Conservation (phyloP, 2,888 invertebrate species). For the Marasmarcha lunaedactyla region DNA sequence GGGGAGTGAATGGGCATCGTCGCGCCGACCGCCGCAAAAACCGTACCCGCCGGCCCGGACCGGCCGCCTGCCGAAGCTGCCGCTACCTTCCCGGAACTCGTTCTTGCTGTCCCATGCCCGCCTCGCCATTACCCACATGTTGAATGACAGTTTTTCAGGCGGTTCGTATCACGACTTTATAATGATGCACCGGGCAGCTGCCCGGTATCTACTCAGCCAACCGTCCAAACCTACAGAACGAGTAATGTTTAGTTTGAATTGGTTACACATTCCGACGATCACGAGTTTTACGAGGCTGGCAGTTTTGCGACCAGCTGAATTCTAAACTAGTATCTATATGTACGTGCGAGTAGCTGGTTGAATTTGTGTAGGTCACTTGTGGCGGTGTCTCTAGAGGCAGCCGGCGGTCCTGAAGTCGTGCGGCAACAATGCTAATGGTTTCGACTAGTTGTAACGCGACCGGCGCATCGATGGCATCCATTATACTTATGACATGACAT, state of each 20-base stretch:
- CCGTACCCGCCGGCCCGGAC: constrained; percentile 8
- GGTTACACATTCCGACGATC: constrained; percentile 30
- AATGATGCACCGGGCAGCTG: no score
- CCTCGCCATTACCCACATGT: not conserved
- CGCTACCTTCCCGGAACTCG: constrained; percentile 8
- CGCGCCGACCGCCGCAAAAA: not conserved
- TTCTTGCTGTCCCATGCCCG: not conserved
- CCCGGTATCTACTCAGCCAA: no score
- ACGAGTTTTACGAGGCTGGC: constrained; percentile 22
- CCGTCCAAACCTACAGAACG: no score
- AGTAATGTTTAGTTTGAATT: constrained; percentile 28
- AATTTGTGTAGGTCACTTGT: no score
- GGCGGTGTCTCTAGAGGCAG: no score
- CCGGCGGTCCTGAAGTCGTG: no score
- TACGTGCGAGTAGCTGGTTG: not conserved
- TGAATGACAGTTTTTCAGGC: not conserved
- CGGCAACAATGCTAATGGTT: not conserved
- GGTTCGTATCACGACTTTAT: no score
- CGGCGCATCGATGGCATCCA: no score
- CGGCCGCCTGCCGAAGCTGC: constrained; percentile 4
- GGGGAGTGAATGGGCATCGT: not conserved
- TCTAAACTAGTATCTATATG: not conserved
- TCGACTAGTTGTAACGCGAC: no score
- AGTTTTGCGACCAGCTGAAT: constrained; percentile 20
- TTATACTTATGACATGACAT: no score